Conservation (phyloP, 1,140 invertebrate genomes). For the Anagrus nilaparvatae region DNA sequence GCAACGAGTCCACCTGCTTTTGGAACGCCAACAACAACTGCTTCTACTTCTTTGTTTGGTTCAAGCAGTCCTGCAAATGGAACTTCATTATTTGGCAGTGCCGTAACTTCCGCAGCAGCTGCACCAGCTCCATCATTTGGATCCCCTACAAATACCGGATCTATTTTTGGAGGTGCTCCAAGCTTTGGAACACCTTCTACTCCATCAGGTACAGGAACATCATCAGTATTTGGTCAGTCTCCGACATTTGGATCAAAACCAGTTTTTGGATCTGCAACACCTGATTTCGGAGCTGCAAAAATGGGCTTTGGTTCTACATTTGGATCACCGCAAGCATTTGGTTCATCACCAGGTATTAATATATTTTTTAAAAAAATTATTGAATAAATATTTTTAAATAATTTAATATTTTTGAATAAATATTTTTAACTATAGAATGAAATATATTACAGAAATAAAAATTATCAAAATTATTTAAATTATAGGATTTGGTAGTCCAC, state of each 20-base stretch:
- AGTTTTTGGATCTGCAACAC: constrained; percentile 23
- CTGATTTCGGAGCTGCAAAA: constrained; percentile 22
- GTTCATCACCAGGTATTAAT: constrained; percentile 6
- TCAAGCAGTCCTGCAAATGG: too few species aligned
- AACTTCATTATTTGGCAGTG: constrained; percentile 1
- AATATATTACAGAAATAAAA: constrained; percentile 9
- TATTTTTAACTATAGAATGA: not conserved
- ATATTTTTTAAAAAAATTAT: not conserved
- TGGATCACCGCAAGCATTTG: constrained; percentile 19
- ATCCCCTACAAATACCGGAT: not conserved
- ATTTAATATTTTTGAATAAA: not conserved
- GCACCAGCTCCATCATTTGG: not conserved
- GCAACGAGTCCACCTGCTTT: constrained; percentile 8
- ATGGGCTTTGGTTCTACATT: constrained; percentile 22
- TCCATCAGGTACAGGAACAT: constrained; percentile 1
- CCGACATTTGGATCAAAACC: constrained; percentile 31
- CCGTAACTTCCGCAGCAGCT: constrained; percentile 13
- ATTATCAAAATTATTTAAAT: constrained; percentile 8
- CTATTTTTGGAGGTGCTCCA: constrained; percentile 12
- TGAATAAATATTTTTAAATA: not conserved
- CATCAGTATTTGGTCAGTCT: constrained; percentile 20
- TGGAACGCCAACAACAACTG: constrained; percentile 2
- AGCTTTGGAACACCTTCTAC: constrained; percentile 7
- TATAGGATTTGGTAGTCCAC: constrained; percentile 31
- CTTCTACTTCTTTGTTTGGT: constrained; percentile 19